Conservation (phyloP, 2,797 vertebrate species). For the Sebastolobus altivelis region DNA sequence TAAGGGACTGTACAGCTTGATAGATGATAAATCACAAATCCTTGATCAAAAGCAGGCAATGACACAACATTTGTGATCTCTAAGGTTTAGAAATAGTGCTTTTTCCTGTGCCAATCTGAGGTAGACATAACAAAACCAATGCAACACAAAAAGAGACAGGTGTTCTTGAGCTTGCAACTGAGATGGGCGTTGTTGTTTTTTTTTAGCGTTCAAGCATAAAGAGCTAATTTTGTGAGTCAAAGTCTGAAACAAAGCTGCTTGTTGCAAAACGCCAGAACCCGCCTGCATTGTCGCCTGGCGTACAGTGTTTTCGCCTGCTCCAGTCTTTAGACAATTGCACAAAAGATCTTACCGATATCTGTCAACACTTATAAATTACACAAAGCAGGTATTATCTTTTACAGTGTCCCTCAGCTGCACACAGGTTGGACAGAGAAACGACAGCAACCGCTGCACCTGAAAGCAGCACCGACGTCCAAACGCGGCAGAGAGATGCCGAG, state of each 20-base stretch:
- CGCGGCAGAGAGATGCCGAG: conserved; percentile 38
- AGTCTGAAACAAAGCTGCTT: conserved; percentile 46
- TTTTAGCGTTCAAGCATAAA: conserved; percentile 35
- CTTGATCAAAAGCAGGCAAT: conserved; percentile 44
- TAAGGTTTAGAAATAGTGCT: conserved; percentile 69
- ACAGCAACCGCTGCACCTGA: conserved; percentile 52
- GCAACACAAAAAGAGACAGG: conserved; percentile 42
- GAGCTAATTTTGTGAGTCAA: conserved; percentile 26
- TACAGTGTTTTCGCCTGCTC: conserved; percentile 56
- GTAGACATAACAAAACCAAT: conserved; percentile 78
- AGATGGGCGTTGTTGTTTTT: conserved; percentile 54
- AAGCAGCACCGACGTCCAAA: conserved; percentile 51
- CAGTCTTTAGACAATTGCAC: conserved; percentile 65
- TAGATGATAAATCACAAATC: conserved; percentile 38
- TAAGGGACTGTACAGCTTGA: conserved; percentile 59
- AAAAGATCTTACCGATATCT: conserved; percentile 47
- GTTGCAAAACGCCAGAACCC: conserved; percentile 32
- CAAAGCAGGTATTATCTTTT: conserved; percentile 49
- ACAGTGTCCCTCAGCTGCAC: conserved; percentile 59
- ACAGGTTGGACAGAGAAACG: conserved; percentile 36
- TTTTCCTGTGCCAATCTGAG: conserved; percentile 80
- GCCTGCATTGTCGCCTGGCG: conserved; percentile 29
- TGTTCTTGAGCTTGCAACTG: conserved; percentile 43
- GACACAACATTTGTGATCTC: conserved; percentile 43
- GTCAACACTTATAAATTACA: conserved; percentile 63